phyloP scores from a whole-genome alignment of 2,113 vertebrate species.

The Sorex fumeus region DNA sequence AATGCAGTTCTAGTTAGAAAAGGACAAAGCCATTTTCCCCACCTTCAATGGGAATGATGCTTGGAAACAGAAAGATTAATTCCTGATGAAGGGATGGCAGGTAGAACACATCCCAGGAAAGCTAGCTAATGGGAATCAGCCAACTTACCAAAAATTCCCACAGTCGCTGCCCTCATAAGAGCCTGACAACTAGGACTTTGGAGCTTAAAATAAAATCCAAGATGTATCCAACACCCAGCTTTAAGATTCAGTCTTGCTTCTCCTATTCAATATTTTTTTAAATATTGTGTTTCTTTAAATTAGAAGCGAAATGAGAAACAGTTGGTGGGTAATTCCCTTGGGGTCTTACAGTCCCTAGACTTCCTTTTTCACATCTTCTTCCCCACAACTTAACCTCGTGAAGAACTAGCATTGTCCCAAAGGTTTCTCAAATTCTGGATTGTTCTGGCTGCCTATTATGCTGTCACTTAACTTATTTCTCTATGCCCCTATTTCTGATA shows the following conservation, averaged over 20 bases:
- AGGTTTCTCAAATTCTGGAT: not conserved
- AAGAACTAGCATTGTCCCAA: not conserved
- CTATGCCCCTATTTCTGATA: too few relatives aligned
- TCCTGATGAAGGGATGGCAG: not conserved
- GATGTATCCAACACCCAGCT: not conserved
- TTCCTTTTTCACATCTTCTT: not conserved
- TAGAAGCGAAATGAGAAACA: too few relatives aligned
- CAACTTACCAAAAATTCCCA: not conserved
- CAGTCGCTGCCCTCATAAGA: not conserved
- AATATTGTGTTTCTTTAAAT: too few relatives aligned
- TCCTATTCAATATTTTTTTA: too few relatives aligned
- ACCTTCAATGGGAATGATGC: not conserved
- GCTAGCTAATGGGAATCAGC: not conserved
- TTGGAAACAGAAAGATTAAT: not conserved
- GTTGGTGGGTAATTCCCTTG: too few relatives aligned
- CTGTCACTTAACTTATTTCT: not conserved
- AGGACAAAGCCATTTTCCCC: not conserved
- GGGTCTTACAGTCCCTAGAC: too few relatives aligned
- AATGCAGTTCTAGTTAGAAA: not conserved
- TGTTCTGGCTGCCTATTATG: not conserved
- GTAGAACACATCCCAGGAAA: not conserved
- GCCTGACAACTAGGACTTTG: not conserved
- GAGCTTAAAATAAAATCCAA: not conserved
- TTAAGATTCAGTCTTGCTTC: not conserved
- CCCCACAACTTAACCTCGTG: not conserved